Conservation (phyloP, 1,140 invertebrate genomes). For the Hyles vespertilio region DNA sequence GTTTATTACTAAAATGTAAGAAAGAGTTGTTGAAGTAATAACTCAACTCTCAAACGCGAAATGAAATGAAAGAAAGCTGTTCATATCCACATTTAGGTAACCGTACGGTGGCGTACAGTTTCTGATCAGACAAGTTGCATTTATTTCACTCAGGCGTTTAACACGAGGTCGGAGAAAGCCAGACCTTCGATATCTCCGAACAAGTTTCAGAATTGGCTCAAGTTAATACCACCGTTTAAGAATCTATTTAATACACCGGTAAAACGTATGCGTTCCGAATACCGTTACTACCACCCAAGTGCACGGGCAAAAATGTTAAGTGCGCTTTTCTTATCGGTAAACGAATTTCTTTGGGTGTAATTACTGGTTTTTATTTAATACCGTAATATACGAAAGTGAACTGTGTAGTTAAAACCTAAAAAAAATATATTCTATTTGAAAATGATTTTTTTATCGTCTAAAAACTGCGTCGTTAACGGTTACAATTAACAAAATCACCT, state of each 20-base stretch:
- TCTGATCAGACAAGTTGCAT: not conserved
- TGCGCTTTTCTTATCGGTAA: not conserved
- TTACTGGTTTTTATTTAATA: no score
- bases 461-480: no score
- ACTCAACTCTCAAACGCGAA: not conserved
- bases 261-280: not conserved
- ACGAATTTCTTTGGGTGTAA: no score
- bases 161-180: slow-evolving; percentile 9
- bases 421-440: no score
- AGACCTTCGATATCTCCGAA: slow-evolving; percentile 1
- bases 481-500: no score
- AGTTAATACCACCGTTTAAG: slow-evolving; percentile 9
- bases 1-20: not conserved
- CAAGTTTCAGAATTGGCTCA: slow-evolving; percentile 13
- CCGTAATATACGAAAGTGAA: no score
- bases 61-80: slow-evolving; percentile 7
- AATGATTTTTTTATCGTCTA: no score
- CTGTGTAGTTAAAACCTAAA: no score
- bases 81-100: not conserved
- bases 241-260: slow-evolving; percentile 4
- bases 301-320: no score
- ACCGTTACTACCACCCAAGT: not conserved
- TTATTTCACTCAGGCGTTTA: not conserved
- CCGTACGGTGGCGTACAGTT: not conserved
- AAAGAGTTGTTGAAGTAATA: not conserved